Evolutionary conservation across 1,140 invertebrate species (phyloP).

Genomic region (Patella vulgata): DNA sequence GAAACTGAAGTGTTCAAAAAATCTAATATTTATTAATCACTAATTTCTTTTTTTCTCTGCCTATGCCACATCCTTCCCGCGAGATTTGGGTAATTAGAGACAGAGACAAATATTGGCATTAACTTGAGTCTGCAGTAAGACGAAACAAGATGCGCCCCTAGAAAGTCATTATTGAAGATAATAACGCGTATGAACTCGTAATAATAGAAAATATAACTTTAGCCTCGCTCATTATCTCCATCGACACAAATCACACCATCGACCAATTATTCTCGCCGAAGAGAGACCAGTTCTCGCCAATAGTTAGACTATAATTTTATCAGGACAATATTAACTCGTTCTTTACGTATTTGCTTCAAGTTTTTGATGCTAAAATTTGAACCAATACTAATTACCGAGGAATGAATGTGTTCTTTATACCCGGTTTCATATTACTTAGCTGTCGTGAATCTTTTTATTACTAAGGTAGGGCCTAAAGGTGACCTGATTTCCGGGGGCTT

Average conservation of each 20-base stretch:
- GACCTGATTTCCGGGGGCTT: no score
- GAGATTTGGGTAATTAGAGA: no score
- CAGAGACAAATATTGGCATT: no score
- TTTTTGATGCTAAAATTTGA: no score
- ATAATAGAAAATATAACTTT: constrained; percentile 31
- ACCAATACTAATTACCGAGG: no score
- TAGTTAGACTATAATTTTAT: constrained; percentile 23
- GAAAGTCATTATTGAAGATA: constrained; percentile 30
- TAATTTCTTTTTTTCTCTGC: neutral
- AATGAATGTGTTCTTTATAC: no score
- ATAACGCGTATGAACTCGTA: constrained; percentile 21
- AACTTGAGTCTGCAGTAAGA: no score
- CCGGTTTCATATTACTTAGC: no score
- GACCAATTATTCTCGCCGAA: constrained; percentile 23
- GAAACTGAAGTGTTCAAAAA: no score
- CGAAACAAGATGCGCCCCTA: constrained; percentile 8
- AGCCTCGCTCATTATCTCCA: constrained; percentile 21
- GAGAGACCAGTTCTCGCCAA: constrained; percentile 11
- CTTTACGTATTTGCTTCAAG: neutral
- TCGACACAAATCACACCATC: constrained; percentile 30
- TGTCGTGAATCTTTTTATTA: no score
- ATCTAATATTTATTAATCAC: no score
- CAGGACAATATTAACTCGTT: constrained; percentile 5
- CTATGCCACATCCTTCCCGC: neutral
- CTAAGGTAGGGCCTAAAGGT: no score